Conservation (phyloP, 2,113 vertebrate species). For the Sander lucioperca region DNA sequence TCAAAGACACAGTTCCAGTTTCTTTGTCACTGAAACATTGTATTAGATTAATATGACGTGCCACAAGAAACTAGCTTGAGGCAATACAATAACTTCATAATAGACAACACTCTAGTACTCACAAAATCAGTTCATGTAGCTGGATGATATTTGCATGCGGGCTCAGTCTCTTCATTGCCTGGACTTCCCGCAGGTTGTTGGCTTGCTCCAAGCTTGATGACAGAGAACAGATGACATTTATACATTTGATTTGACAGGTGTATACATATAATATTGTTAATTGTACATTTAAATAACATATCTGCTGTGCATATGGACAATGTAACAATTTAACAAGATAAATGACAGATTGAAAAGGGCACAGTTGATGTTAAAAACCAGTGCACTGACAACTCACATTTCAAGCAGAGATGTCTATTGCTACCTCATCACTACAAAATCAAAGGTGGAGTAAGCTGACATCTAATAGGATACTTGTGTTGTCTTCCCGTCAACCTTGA, state of each 20-base stretch:
- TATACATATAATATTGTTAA: not conserved
- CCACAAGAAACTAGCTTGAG: not conserved
- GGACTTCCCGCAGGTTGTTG: slow-evolving; percentile 79
- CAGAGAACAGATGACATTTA: not conserved
- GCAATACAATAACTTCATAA: not conserved
- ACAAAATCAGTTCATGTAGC: slow-evolving; percentile 84
- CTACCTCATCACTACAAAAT: slow-evolving; percentile 47
- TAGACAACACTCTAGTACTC: slow-evolving; percentile 55
- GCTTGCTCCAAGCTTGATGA: slow-evolving; percentile 76
- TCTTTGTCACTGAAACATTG: slow-evolving; percentile 88
- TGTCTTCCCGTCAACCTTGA: too few species aligned
- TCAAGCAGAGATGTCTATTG: slow-evolving; percentile 27
- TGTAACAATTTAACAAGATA: not conserved
- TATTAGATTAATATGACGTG: not conserved
- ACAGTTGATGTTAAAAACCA: slow-evolving; percentile 7
- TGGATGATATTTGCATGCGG: slow-evolving; percentile 80
- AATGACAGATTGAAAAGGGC: slow-evolving; percentile 9
- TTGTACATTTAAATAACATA: not conserved
- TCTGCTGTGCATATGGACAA: not conserved
- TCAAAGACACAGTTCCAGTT: slow-evolving; percentile 87
- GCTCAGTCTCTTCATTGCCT: slow-evolving; percentile 79
- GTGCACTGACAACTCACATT: slow-evolving; percentile 24
- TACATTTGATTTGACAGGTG: not conserved
- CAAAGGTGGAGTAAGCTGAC: slow-evolving; percentile 35
- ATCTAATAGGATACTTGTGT: slow-evolving; percentile 32